Evolutionary conservation across 53 echinoderm and acorn worm genomes (phyloP), one percentile per base, ranked within the genome.

Genomic region (Antedon mediterranea): DNA sequence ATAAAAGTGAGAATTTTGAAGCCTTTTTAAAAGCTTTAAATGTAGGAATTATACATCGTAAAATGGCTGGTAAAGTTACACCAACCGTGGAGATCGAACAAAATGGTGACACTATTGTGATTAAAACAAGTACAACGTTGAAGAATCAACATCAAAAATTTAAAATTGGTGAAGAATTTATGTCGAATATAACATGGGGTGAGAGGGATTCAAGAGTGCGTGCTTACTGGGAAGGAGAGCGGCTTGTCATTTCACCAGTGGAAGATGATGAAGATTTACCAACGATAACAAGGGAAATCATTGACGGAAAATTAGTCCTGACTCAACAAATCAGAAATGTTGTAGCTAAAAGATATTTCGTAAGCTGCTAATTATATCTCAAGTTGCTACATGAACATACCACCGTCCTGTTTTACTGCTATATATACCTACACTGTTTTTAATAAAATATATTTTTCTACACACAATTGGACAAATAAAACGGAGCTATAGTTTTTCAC

Each of bases 1-100:
- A 78, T 0, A 79, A 77, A 0, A 94, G 83, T 33, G 89, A 91
- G 26, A 91, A 89, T 78, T 77, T 94, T 71, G 89, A 89, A 29
- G 79, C 79, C 30, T 94, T 92, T 72, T 75, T 94, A 27, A 91
- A 91, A 75, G 85, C 77, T 0, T 91, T 92, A 27, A 89, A 87
- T 3, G 87, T 91, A n/a, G 77, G 83, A 30, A 85, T 85, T 74
- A 34, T 92, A 0, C 75, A 82, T 37, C 77, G 95, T 37, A 89
- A 85, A 44, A 83, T 86, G 34, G 91, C 91, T 27, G 74, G 57
- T 34, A 83, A 79, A 18, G 87, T 89, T 31, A 82, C 79, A 31
- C 95, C 91, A 4, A 79, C 91, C 8, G 91, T 89, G 27, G 26
- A 74, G 78, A 91, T 94, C 78, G 81, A 72, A 57, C 89, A 91